Evolutionary conservation across 1,140 invertebrate species (phyloP).

Genomic region (Helicoverpa armigera): DNA sequence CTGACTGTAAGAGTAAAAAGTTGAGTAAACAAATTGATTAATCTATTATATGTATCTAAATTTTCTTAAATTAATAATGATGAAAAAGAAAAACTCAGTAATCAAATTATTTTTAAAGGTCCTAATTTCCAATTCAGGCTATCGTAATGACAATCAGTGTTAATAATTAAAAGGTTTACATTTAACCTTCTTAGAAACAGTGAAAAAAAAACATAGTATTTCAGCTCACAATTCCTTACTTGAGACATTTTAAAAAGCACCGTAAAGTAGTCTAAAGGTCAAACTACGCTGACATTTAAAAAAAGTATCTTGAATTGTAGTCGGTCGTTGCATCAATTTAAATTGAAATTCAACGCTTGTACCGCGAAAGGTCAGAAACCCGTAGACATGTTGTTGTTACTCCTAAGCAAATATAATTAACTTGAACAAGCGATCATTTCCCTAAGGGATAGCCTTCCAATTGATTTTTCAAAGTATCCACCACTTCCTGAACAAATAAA

Average conservation of each 20-base stretch:
- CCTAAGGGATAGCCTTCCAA: conserved; percentile 20
- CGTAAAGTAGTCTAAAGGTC: too few species aligned
- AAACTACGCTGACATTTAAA: neutral
- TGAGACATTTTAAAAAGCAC: too few species aligned
- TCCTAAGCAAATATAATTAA: conserved; percentile 35
- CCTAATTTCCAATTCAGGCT: too few species aligned
- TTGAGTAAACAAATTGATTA: neutral
- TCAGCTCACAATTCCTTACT: too few species aligned
- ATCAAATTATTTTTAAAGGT: too few species aligned
- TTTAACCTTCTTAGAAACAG: too few species aligned
- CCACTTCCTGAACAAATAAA: conserved; percentile 20
- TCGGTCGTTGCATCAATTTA: neutral
- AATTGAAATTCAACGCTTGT: neutral
- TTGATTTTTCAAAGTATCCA: conserved; percentile 29
- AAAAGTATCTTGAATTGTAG: neutral
- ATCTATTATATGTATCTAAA: too few species aligned
- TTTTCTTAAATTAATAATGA: too few species aligned
- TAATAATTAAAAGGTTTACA: too few species aligned
- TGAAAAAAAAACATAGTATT: too few species aligned
- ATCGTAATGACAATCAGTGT: too few species aligned
- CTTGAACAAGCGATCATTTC: conserved; percentile 22
- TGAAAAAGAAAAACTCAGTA: too few species aligned
- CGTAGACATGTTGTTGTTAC: conserved; percentile 35
- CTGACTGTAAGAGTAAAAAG: neutral
- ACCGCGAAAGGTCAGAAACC: conserved; percentile 9